Evolutionary conservation across 2,797 vertebrate species (phyloP).

Genomic region (Kryptopterus vitreolus): DNA sequence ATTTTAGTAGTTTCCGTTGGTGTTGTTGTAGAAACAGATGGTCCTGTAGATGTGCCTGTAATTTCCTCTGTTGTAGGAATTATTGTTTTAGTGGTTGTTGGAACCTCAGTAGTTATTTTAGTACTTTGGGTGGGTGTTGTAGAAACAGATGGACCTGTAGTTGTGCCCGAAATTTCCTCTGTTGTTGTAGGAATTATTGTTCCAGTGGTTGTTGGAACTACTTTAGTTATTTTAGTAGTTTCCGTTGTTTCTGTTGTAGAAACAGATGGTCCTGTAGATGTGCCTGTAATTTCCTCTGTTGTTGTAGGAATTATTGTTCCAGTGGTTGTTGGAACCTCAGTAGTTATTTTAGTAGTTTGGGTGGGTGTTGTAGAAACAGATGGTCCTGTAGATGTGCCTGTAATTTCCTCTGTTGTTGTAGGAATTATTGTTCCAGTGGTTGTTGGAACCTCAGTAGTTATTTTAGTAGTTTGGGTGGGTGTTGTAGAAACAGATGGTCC

Average conservation of each 20-base stretch:
- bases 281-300: not conserved
- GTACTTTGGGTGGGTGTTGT: not conserved
- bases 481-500: too few species aligned
- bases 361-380: constrained; percentile 1
- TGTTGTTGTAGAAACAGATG: not conserved
- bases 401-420: constrained; percentile 5
- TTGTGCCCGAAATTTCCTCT: not conserved
- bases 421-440: not conserved
- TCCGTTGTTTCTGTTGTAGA: too few species aligned
- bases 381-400: not conserved
- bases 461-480: too few species aligned
- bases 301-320: not conserved
- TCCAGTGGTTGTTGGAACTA: not conserved
- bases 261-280: too few species aligned
- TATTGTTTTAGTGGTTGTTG: not conserved
- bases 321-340: constrained; percentile 11
- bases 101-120: too few species aligned
- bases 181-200: not conserved
- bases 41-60: not conserved
- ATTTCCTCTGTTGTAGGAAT: not conserved
- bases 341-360: not conserved
- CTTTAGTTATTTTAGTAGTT: too few species aligned
- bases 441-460: not conserved
- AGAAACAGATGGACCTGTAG: constrained; percentile 1
- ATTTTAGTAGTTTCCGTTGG: too few species aligned